These are phyloP conservation scores for Trogon surrucura DNA, from an alignment of 2,113 vertebrate genomes.

Conservation along the genomic window DNA sequence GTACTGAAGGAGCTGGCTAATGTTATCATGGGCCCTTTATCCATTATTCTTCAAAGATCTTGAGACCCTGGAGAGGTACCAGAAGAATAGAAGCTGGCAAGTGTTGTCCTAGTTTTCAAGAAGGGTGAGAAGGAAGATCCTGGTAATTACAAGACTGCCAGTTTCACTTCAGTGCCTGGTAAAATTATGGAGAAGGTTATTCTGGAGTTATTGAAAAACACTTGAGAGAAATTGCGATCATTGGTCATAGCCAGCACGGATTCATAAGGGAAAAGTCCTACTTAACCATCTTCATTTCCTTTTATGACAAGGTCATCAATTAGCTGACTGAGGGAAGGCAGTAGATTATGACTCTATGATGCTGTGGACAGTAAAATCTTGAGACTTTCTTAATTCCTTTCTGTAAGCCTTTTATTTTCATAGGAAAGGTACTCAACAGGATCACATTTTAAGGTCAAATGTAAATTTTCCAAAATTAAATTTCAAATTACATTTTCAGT, in stretches of 20 bases:
- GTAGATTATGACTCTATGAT: neutral
- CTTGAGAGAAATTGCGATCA: neutral
- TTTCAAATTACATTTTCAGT: neutral
- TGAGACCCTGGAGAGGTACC: neutral
- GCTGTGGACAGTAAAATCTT: neutral
- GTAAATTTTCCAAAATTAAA: neutral
- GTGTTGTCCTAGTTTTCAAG: neutral
- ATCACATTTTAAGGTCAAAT: neutral
- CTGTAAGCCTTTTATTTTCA: neutral
- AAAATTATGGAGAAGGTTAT: neutral
- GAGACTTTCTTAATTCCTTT: neutral
- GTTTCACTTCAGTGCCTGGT: neutral
- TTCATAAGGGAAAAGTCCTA: neutral
- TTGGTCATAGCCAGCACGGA: neutral
- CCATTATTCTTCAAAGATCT: neutral
- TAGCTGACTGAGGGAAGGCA: neutral
- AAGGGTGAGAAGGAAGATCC: neutral
- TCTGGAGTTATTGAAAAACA: neutral
- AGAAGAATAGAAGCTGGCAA: neutral
- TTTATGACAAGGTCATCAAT: neutral
- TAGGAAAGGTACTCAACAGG: neutral
- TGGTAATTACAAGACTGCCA: neutral
- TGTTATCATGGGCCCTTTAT: fast-evolving
- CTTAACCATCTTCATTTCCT: neutral
- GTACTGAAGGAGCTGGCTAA: neutral